phyloP scores from a whole-genome alignment of 2,888 invertebrate species.

The Eupithecia vulgata region DNA sequence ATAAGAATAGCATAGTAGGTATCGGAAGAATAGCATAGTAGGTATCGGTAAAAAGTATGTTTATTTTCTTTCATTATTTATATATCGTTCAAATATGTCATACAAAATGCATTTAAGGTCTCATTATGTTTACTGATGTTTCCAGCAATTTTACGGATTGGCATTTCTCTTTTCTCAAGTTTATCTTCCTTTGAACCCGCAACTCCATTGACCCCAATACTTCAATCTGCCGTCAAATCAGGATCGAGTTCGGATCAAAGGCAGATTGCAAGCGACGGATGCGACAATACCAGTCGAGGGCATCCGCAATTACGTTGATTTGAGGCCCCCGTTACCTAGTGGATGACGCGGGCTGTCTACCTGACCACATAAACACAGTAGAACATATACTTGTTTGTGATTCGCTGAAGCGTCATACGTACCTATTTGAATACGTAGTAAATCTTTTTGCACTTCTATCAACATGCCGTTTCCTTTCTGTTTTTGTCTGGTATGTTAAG shows the following conservation, averaged over 20 bases:
- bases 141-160: neutral
- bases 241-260: conserved; percentile 44
- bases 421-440: neutral
- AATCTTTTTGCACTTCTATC: neutral
- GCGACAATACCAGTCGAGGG: conserved; percentile 54
- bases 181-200: neutral
- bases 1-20: neutral
- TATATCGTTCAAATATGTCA: neutral
- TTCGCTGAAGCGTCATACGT: neutral
- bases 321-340: conserved; percentile 60
- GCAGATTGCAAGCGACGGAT: conserved; percentile 53
- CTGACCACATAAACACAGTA: neutral
- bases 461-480: neutral
- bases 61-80: neutral
- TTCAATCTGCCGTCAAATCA: conserved; percentile 30
- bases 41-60: neutral
- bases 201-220: conserved; percentile 16
- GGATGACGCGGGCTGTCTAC: conserved; percentile 23
- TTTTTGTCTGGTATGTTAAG: neutral
- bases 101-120: neutral
- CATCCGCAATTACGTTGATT: conserved; percentile 72
- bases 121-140: neutral
- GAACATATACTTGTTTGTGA: neutral
- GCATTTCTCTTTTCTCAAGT: neutral
- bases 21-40: neutral